Evolutionary conservation across 2,888 invertebrate genomes (phyloP).

Genomic region (Allacma fusca): DNA sequence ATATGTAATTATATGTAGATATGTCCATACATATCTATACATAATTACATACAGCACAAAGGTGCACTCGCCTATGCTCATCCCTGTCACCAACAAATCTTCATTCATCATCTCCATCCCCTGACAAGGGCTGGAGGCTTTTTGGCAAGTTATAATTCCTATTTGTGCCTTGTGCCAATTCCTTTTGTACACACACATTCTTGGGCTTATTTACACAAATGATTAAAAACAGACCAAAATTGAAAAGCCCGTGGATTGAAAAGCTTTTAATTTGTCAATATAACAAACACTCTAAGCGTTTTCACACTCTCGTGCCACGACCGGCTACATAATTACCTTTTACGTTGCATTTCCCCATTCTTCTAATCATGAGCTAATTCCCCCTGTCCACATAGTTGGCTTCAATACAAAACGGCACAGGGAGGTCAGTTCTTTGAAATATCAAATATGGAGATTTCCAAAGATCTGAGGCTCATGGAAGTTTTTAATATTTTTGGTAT

Average conservation of each 20-base stretch:
- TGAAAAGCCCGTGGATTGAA: not conserved
- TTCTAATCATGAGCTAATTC: not conserved
- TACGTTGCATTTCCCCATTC: not conserved
- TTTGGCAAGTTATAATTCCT: not conserved
- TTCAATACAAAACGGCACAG: not conserved
- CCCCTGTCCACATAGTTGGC: not conserved
- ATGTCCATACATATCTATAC: too few species aligned
- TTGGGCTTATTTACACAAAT: not conserved
- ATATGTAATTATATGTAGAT: not conserved
- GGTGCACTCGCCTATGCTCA: not conserved
- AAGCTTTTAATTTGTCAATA: constrained; percentile 1
- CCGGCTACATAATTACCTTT: not conserved
- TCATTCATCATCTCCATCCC: not conserved
- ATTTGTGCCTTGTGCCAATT: constrained; percentile 2
- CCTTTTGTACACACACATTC: not conserved
- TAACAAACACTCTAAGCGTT: not conserved
- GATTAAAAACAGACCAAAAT: constrained; percentile 3
- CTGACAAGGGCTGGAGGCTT: constrained; percentile 6
- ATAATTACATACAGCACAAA: too few species aligned
- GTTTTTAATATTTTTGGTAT: not conserved
- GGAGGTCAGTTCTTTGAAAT: not conserved
- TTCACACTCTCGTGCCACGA: not conserved
- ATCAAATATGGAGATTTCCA: not conserved
- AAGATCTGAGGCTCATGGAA: too few species aligned
- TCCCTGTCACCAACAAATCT: not conserved